These are phyloP conservation scores for Crocodylus rhombifer DNA, from an alignment of 2,797 vertebrate genomes.

Conservation along the genomic window DNA sequence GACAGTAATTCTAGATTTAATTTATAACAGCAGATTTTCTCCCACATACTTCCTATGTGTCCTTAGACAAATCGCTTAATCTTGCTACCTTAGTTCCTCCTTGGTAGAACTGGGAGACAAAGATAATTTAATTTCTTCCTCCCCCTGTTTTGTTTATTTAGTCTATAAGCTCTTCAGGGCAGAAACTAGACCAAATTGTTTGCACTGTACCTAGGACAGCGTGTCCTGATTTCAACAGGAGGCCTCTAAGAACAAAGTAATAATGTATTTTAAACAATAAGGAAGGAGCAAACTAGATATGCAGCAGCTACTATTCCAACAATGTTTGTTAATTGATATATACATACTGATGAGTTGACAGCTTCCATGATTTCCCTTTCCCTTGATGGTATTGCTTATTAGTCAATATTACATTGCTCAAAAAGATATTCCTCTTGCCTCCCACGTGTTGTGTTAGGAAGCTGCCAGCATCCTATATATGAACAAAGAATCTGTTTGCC, in stretches of 20 bases:
- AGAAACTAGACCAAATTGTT: background rate
- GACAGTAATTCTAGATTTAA: background rate
- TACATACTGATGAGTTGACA: background rate
- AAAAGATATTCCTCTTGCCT: accelerated
- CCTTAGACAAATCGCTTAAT: background rate
- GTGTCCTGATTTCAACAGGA: background rate
- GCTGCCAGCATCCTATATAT: accelerated
- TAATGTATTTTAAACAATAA: background rate
- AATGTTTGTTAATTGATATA: accelerated
- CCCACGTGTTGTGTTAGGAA: background rate
- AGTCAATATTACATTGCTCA: background rate
- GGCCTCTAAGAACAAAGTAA: background rate
- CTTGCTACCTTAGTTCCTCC: background rate
- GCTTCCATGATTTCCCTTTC: background rate
- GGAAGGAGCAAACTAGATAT: background rate
- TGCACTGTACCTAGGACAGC: background rate
- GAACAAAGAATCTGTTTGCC: background rate
- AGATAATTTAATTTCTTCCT: background rate
- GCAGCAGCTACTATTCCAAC: background rate
- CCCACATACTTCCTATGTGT: background rate
- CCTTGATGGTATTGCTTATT: accelerated
- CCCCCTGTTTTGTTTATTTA: conserved; percentile 19
- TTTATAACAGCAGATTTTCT: background rate
- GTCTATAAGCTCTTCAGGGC: background rate
- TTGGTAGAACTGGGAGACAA: background rate